Conservation (phyloP, 2,797 vertebrate species). For the Hydrolagus colliei region DNA sequence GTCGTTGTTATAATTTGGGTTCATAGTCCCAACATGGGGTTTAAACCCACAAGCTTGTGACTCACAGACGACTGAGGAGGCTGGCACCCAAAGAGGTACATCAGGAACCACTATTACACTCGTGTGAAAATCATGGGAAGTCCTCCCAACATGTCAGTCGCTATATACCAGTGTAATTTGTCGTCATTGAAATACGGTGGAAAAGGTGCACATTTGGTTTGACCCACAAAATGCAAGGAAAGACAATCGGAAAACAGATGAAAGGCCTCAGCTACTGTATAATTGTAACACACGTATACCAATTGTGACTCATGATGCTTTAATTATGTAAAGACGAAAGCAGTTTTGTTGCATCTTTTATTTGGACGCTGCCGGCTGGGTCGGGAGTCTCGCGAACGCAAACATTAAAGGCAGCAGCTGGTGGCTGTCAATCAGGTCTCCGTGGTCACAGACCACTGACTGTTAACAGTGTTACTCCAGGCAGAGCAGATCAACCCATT, state of each 20-base stretch:
- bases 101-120: neutral
- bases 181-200: neutral
- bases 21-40: no score
- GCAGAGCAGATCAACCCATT: constrained; percentile 35
- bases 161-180: neutral
- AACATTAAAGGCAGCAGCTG: constrained; percentile 37
- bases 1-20: no score
- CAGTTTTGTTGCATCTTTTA: neutral
- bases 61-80: no score
- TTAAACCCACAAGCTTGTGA: no score
- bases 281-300: neutral
- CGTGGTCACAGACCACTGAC: constrained; percentile 37
- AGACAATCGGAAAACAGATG: neutral
- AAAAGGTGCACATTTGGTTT: neutral
- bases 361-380: constrained; percentile 34
- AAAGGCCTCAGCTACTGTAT: no score
- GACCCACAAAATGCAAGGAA: no score
- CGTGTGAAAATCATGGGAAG: neutral
- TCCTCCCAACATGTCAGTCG: neutral
- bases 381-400: constrained; percentile 15
- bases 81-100: no score
- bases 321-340: neutral
- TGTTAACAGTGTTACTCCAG: constrained; percentile 34
- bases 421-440: constrained; percentile 38
- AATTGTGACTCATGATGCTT: neutral